Base-by-base conservation (phyloP, 1,140 invertebrate species). In the Heliconius nattereri region DNA sequence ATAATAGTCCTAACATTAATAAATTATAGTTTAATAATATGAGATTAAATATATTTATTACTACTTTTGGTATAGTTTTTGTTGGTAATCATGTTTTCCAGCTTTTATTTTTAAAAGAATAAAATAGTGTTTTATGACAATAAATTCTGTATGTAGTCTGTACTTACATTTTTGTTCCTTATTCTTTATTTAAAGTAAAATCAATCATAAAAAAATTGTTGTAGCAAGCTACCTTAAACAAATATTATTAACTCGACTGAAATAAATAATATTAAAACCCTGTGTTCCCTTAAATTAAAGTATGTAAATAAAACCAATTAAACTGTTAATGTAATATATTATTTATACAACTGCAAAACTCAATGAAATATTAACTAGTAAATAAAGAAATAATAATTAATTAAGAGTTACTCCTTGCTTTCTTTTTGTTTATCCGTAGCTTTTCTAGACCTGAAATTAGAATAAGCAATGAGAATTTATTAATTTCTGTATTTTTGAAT, bases 391-490 rank as follows among this genome's bases (percentile, higher is more conserved):
- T 66, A 75, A 74, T 71, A 71, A 52, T 83, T 78, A 82, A 80
- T 80, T 37, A 78, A 71, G 40, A 13, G 54, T 72, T 78, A 83
- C 20, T 78, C 72, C n/a, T 57, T 75, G 71, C 66, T 32, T 71
- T 80, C 78, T 74, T 83, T 32, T 71, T 79, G 75, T 74, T 83
- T 76, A n/a, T 77, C 76, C 78, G 81, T 84, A 74, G 73, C 70
- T 73, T 82, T 85, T 74, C 70, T 80, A 3, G 85, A 57, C 72
- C 85, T 84, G 80, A 78, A 85, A 85, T 76, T 71, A 81, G 80
- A 85, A 85, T 76, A 73, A 82, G 80, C 6, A 52, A 13, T 40
- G 37, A 79, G 37, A 75, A 74, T 37, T 40, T 45, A 3, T 49
- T 40, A 40, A 73, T 73, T 35, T 35, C 5, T 73, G 7, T 73